Base-by-base conservation (phyloP, 2,888 invertebrate species). In the Aspidiotus rigidus region DNA sequence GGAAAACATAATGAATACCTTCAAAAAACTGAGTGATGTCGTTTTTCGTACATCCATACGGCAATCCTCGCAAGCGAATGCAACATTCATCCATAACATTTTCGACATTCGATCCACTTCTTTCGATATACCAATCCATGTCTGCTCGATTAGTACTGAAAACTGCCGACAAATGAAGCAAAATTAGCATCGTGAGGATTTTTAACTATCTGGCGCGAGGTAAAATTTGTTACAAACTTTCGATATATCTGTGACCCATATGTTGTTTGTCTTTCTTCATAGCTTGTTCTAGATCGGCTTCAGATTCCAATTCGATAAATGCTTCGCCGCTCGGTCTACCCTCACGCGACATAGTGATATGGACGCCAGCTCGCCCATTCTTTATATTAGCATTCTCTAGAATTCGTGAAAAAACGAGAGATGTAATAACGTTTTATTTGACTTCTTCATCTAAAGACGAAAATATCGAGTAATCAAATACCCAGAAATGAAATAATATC, bases 11-110 rank as follows among this genome's bases (percentile, higher is more conserved):
- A 62, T 63, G 7, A 6, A 53, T 87, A 96, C 97, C 97, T 78
- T 88, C 84, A 79, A 98, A 97, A 80, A 98, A 97, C 74, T 93
- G 88, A 55, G 90, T 86, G 73, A 98, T 90, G 80, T 96, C 95
- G 77, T 95, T 93, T 77, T 93, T 93, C 0, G 93, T 92, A 78
- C 94, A 94, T 67, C 93, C 92, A 79, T 92, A 98, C 7, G 97
- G 98, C 74, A 98, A 81, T 64, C 98, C 97, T 72, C 97, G 84
- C 59, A 98, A 82, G 74, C 95, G 86, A 15, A 97, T 91, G 74
- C 93, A 83, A 78, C 89, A 83, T 80, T 87, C 84, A 76, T 85
- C 84, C 76, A 84, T 84, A 57, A 84, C 84, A 71, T 84, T 85
- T 76, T 86, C 85, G 72, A 79, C 75, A 73, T 84, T 83, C 17